These are phyloP conservation scores for Apodemia mormo DNA, from an alignment of 2,888 invertebrate species.

Conservation along the genomic window DNA sequence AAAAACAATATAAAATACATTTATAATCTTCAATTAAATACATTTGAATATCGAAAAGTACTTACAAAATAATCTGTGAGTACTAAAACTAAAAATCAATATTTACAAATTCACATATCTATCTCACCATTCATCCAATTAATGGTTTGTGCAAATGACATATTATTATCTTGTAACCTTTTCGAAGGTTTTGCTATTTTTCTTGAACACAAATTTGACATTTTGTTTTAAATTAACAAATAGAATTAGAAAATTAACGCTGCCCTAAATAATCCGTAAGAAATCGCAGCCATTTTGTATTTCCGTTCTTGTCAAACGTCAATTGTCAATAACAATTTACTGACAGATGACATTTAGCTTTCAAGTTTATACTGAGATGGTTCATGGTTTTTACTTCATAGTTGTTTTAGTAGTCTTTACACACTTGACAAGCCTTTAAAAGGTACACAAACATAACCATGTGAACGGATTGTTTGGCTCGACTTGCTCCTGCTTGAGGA, in stretches of 20 bases:
- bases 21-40: not conserved
- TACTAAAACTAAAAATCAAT: slow-evolving; percentile 40
- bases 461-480: no score
- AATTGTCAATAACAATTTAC: not conserved
- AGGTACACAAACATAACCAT: no score
- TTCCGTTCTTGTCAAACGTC: not conserved
- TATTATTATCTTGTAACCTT: slow-evolving; percentile 87
- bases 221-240: slow-evolving; percentile 47
- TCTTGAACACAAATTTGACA: slow-evolving; percentile 90
- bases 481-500: no score
- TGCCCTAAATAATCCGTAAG: slow-evolving; percentile 25
- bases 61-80: not conserved
- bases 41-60: not conserved
- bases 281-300: slow-evolving; percentile 42
- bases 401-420: no score
- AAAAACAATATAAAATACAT: slow-evolving; percentile 39
- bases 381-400: not conserved
- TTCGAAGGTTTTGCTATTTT: slow-evolving; percentile 88
- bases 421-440: no score
- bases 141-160: slow-evolving; percentile 90
- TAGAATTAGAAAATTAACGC: slow-evolving; percentile 11
- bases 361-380: no score
- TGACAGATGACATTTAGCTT: not conserved
- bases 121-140: slow-evolving; percentile 93
- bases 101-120: slow-evolving; percentile 46